Evolutionary conservation across 2,888 invertebrate species (phyloP), one percentile per base, ranked within the genome.

Genomic region (Melanostoma mellinum): DNA sequence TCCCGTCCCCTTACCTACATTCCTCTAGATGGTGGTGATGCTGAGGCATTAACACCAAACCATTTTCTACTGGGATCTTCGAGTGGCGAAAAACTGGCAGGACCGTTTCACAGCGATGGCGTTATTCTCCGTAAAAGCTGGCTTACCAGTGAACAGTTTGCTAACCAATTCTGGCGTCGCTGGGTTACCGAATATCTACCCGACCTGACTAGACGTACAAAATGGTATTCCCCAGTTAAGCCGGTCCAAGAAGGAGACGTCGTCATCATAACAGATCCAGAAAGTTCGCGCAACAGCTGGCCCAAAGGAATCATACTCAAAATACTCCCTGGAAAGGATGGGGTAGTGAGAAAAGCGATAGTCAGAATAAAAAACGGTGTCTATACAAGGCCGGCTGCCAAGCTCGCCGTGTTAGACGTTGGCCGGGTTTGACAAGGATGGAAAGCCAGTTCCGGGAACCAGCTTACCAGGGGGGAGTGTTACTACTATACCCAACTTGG

Each of bases 1-100:
- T 56, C 76, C 4, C 58, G 86, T 6, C 74, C 74, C 20, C 50
- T 73, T 44, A 63, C 42, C 33, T 63, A 73, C 20, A 42, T 63
- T 52, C 10, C 73, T 5, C 6, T 68, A 20, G 61, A 60, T 38
- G 5, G 72, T 81, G 32, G 35, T 48, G 33, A 86, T 76, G 56
- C 30, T 3, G 74, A 80, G 53, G 68, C 79, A 0, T 61, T 87
- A 6, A 87, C 87, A 1, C 86, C 86, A 3, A 87, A 86, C 55
- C 86, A 87, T 67, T 86, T 87, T 53, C 53, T 86, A 8, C 6
- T 68, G 9, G 68, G 61, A 20, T 20, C 20, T 20, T 74, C 73
- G 33, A 65, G n/a, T 32, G 73, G 67, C 6, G 32, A 46, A 3
- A 56, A 56, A 3, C 55, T 58, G 2, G 20, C 63, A 10, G 67